These are phyloP conservation scores for Artibeus jamaicensis DNA, from an alignment of 2,797 vertebrate species.

Conservation along the genomic window DNA sequence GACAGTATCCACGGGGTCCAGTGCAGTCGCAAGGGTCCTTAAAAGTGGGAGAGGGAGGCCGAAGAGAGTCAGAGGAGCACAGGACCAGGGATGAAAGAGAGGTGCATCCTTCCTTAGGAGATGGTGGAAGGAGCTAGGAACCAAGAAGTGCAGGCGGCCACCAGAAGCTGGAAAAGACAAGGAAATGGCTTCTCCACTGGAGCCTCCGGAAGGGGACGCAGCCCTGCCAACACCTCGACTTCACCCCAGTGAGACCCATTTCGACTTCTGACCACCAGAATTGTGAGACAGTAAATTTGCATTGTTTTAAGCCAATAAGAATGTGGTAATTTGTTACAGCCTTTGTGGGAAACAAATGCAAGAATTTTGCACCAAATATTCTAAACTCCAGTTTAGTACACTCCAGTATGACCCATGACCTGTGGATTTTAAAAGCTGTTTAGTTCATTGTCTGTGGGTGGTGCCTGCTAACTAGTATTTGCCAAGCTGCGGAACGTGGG, in stretches of 20 bases:
- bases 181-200: background rate
- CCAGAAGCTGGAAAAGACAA: background rate
- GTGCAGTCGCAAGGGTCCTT: background rate
- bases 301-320: conserved; percentile 15
- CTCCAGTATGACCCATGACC: background rate
- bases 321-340: background rate
- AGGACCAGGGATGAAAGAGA: background rate
- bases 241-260: background rate
- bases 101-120: background rate
- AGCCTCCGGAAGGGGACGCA: background rate
- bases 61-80: background rate
- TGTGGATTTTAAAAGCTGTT: background rate
- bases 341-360: background rate
- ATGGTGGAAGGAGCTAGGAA: background rate
- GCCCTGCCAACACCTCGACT: background rate
- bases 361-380: background rate
- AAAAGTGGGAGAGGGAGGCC: background rate
- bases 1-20: background rate
- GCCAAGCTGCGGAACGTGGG: background rate
- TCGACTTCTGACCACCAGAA: background rate
- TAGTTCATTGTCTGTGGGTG: background rate
- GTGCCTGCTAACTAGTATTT: background rate
- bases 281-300: background rate
- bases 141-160: background rate
- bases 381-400: background rate